Evolutionary conservation across 2,113 vertebrate species (phyloP), one percentile per base, ranked within the genome.

Genomic region (Myrmecobius fasciatus): DNA sequence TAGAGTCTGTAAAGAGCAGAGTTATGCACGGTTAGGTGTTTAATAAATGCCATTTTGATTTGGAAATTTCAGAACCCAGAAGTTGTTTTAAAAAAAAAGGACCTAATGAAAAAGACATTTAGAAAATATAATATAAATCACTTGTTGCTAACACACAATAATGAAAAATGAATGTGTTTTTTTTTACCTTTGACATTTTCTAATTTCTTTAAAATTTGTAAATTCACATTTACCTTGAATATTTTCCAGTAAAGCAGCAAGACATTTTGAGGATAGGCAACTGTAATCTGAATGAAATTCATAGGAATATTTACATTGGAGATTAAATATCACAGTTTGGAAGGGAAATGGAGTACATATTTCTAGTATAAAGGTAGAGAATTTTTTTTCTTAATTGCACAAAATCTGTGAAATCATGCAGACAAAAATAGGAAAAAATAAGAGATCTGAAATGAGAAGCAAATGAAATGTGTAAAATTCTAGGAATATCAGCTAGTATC

Each of bases 51-150:
- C 43, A 8, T 28, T 56, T 5, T 91, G 52, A 91, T 17, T 83
- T 91, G 17, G 90, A 54, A 12, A 91, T 91, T 91, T 56, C 52
- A 91, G n/a, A 56, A 91, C 11, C 26, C 91, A 54, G 25, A 91
- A 91, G 53, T 25, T 53, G 53, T 54, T 54, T 25, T n/a, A 47
- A 91, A 91, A 43, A 53, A 46, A 91, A 43, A 53, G 28, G 25
- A 8, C 25, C 52, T 91, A 56, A 54, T 91, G 4, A 56, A 91
- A 91, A 91, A 20, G 0, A 52, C 24, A 20, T 54, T 26, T 26
- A 28, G 54, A 54, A 53, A 46, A 43, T 53, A 91, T 36, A 54
- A 49, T 52, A 25, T 47, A 43, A 53, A 25, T 54, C 3, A 0
- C 47, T 2, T 91, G n/a, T 25, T 46, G 52, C 46, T 47, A 91